Conservation (phyloP, 2,888 invertebrate species). For the Hyposoter dolosus region DNA sequence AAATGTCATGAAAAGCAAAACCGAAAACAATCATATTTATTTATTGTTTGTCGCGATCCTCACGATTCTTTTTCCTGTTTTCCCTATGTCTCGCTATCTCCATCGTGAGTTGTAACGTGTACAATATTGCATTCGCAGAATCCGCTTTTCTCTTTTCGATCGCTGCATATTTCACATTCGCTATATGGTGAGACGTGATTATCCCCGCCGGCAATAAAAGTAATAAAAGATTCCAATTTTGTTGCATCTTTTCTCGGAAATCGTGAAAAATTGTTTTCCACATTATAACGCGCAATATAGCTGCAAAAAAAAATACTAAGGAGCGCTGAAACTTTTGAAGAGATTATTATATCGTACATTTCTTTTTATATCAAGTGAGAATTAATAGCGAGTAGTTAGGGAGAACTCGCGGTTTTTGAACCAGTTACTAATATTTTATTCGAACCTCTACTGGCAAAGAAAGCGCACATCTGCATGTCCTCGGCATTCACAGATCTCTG, state of each 20-base stretch:
- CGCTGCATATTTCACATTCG: not conserved
- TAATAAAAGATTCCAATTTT: constrained; percentile 12
- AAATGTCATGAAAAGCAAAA: constrained; percentile 9
- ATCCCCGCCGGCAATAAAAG: not conserved
- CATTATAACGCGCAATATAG: not conserved
- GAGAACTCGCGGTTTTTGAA: not conserved
- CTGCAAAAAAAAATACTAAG: not conserved
- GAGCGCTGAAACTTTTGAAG: not conserved
- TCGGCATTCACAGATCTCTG: not conserved
- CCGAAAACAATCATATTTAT: not conserved
- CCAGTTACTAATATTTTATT: not conserved
- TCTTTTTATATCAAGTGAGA: not conserved
- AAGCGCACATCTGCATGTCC: not conserved
- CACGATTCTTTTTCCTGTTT: constrained; percentile 2
- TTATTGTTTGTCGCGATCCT: not conserved
- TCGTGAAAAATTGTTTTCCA: not conserved
- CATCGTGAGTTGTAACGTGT: not conserved
- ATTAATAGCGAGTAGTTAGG: not conserved
- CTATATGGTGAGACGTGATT: constrained; percentile 37
- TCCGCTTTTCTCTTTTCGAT: not conserved
- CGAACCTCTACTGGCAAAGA: not conserved
- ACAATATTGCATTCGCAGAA: constrained; percentile 27
- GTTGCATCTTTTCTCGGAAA: not conserved
- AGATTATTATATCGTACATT: not conserved
- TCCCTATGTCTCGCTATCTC: not conserved